Conservation (phyloP, 2,113 vertebrate species). For the Cepphus grylle region DNA sequence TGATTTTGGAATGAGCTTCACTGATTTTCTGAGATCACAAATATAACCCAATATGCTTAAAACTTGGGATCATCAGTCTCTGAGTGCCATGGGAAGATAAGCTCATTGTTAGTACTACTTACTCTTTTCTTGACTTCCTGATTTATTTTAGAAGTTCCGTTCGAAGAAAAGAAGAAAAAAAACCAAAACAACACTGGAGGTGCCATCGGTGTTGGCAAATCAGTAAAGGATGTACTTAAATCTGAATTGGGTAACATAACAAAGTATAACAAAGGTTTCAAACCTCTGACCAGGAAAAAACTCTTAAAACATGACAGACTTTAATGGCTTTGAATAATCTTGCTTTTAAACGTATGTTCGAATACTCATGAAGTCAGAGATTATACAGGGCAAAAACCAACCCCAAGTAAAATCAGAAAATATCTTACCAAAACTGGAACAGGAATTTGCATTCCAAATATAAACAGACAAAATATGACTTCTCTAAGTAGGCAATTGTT, state of each 20-base stretch:
- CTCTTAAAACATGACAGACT: neutral
- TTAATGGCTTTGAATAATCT: neutral
- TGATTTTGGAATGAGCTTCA: neutral
- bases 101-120: neutral
- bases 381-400: neutral
- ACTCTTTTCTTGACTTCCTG: neutral
- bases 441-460: neutral
- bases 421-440: neutral
- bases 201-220: neutral
- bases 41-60: neutral
- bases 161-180: neutral
- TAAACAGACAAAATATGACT: neutral
- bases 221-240: neutral
- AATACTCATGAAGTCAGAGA: neutral
- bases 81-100: neutral
- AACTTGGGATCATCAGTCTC: neutral
- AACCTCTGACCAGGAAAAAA: neutral
- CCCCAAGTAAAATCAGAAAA: neutral
- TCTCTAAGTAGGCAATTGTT: neutral
- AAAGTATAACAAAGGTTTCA: neutral
- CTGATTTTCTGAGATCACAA: neutral
- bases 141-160: neutral
- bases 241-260: neutral
- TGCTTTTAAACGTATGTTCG: neutral
- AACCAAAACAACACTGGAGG: neutral